These are phyloP conservation scores for Zaprionus kolodkinae DNA, from an alignment of 1,140 invertebrate species.

Conservation along the genomic window DNA sequence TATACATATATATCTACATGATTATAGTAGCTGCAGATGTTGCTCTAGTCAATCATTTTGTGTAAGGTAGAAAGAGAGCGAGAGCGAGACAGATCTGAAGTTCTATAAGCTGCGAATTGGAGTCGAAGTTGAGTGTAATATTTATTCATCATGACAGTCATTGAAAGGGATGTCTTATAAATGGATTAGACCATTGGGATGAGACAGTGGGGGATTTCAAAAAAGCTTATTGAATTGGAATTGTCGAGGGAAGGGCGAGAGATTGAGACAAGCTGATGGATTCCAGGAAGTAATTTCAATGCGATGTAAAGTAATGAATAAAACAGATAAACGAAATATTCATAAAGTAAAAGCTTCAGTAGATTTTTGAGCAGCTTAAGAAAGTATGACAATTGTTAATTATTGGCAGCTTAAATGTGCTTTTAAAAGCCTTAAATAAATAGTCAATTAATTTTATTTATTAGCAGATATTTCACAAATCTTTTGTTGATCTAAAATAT, in stretches of 20 bases:
- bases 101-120: background rate
- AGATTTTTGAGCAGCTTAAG: no score
- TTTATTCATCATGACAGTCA: background rate
- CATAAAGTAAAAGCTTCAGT: background rate
- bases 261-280: no score
- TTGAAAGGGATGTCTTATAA: background rate
- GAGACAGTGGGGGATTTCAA: background rate
- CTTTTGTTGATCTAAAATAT: no score
- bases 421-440: no score
- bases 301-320: background rate
- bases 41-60: conserved; percentile 33
- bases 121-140: background rate
- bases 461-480: no score
- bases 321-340: background rate
- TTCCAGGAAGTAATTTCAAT: background rate
- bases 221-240: no score
- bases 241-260: background rate
- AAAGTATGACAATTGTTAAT: no score
- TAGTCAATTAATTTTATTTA: no score
- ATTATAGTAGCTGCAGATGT: conserved; percentile 1
- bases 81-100: background rate
- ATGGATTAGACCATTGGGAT: background rate
- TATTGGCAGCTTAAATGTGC: no score
- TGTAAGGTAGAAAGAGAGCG: no score
- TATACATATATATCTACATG: background rate